Base-by-base conservation (phyloP, 2,888 invertebrate genomes). In the Tiliacea aurago region DNA sequence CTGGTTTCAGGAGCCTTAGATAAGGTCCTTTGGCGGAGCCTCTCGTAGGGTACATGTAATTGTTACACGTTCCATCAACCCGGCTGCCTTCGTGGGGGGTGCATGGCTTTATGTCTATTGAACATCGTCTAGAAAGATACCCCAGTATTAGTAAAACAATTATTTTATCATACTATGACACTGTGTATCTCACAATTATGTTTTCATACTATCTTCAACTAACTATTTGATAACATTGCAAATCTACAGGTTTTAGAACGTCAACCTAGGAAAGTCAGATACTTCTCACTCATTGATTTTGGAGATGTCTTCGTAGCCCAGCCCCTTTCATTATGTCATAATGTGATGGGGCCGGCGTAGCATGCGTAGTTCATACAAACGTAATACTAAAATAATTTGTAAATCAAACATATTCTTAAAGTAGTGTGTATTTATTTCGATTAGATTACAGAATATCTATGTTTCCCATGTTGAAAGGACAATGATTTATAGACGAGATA, bases 11-110 rank as follows among this genome's bases (percentile, higher is more conserved):
- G 4, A 95, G 81, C 56, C 94, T 90, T 49, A 93, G 81, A 81
- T 94, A 95, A 6, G 94, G 93, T 2, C 94, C 93, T 59, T 86
- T 84, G 0, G 94, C 93, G 0, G 94, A 89, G 0, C 95, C 94
- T 66, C 89, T 88, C 18, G 89, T 86, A 0, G 94, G 94, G 28
- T 90, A 83, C 78, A 92, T 92, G 86, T 90, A 92, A 83, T 92
- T 94, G 81, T 94, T 94, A 80, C 94, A 95, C 4, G 94, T 93
- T 6, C 94, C 94, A 80, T 94, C 93, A 4, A 94, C 81, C 6
- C 94, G 89, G 55, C 94, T 93, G 53, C 92, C 94, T 85, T 94
- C 94, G 68, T 94, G 92, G 0, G 94, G 92, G 2, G 90, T 90
- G 76, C 95, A 95, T 4, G 91, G 79, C 65, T 86, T 92, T 75